phyloP scores from a whole-genome alignment of 2,113 vertebrate species.

The Ctenodactylus gundi region DNA sequence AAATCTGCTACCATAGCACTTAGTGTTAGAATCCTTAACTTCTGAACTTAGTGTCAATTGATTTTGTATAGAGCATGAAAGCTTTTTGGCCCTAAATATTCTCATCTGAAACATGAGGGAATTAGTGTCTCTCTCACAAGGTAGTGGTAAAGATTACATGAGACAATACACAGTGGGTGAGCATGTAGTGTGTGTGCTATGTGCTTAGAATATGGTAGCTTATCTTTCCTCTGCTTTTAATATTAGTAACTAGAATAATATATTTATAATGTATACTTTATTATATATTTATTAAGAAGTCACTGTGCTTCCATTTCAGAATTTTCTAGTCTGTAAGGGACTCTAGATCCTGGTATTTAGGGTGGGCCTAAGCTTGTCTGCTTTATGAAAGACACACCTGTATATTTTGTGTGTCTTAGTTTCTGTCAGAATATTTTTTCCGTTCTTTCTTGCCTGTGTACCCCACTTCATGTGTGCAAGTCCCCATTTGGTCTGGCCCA shows the following conservation, averaged over 20 bases:
- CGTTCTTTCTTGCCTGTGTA: neutral
- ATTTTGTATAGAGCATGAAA: neutral
- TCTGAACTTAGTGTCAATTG: neutral
- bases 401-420: neutral
- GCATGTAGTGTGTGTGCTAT: neutral
- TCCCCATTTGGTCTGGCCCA: neutral
- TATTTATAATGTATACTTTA: neutral
- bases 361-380: neutral
- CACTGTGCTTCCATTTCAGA: neutral
- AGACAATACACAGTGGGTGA: neutral
- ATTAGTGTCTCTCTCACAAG: neutral
- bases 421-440: neutral
- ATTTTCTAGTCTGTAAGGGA: neutral
- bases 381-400: neutral
- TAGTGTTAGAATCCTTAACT: neutral
- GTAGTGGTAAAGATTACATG: neutral
- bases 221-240: neutral
- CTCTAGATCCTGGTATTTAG: neutral
- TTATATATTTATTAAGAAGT: neutral
- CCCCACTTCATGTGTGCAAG: neutral
- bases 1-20: neutral
- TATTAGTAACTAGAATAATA: neutral
- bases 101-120: neutral
- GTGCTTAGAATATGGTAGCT: neutral
- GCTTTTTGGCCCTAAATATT: neutral